A percentile compares a stretch with the other conserved stretches of the same genome.
These are phyloP conservation scores for Chelonia mydas DNA, from an alignment of 2,797 vertebrate species.

Conservation along the genomic window DNA sequence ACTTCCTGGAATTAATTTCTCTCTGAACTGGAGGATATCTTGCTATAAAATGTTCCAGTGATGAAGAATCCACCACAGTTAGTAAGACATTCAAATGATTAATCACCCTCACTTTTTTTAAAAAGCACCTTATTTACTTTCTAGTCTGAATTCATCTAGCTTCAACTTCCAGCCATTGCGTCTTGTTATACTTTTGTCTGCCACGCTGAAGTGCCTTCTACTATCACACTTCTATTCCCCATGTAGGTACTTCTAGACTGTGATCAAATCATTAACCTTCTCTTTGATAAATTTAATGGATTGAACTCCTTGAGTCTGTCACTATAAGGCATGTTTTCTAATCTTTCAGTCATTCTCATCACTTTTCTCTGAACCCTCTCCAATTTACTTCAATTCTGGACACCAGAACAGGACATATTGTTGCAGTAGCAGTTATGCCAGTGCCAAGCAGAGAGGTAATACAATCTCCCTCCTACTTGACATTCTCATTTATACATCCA, in stretches of 20 bases:
- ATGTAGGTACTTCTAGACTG: slow-evolving; percentile 50
- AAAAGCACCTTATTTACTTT: not conserved
- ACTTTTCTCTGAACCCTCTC: slow-evolving; percentile 62
- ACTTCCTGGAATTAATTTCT: slow-evolving; percentile 15
- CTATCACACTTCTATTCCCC: slow-evolving; percentile 58
- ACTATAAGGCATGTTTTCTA: slow-evolving; percentile 57
- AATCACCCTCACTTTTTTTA: not conserved
- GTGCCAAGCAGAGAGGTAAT: slow-evolving; percentile 55
- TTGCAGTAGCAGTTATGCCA: slow-evolving; percentile 30
- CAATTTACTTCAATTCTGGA: slow-evolving; percentile 52
- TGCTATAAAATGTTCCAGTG: slow-evolving; percentile 27
- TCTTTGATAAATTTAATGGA: slow-evolving; percentile 59
- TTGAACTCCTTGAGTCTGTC: slow-evolving; percentile 34
- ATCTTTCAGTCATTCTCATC: slow-evolving; percentile 51
- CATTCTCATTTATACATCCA: slow-evolving; percentile 1
- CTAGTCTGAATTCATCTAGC: not conserved
- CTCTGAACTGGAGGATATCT: not conserved
- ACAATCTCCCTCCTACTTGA: not conserved
- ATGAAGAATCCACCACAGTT: not conserved
- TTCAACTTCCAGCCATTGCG: slow-evolving; percentile 3
- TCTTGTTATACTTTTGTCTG: slow-evolving; percentile 58
- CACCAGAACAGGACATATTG: not conserved
- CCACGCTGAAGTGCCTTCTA: not conserved
- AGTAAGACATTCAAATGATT: not conserved
- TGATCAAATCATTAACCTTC: slow-evolving; percentile 41